These are phyloP conservation scores for Fistularia commersonii DNA, from an alignment of 2,797 vertebrate genomes.

Conservation along the genomic window DNA sequence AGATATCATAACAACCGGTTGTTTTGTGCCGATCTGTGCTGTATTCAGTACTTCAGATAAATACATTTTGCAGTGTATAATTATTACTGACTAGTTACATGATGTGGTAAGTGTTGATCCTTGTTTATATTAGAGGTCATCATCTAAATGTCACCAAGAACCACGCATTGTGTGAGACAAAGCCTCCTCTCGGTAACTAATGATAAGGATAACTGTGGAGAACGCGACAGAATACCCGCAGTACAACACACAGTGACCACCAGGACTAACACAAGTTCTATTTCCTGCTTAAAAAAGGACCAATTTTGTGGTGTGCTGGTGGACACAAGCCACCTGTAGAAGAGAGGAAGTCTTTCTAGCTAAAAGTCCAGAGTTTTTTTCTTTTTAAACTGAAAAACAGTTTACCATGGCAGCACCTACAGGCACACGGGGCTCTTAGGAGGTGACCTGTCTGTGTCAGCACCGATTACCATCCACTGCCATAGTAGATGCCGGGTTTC, in stretches of 20 bases:
- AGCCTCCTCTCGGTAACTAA: slow-evolving; percentile 37
- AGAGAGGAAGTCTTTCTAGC: slow-evolving; percentile 45
- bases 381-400: slow-evolving; percentile 18
- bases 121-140: slow-evolving; percentile 27
- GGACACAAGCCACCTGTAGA: slow-evolving; percentile 58
- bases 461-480: slow-evolving; percentile 66
- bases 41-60: slow-evolving; percentile 38
- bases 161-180: slow-evolving; percentile 26
- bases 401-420: slow-evolving; percentile 64
- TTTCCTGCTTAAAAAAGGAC: slow-evolving; percentile 37
- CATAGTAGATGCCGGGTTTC: slow-evolving; percentile 58
- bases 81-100: slow-evolving; percentile 36
- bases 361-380: slow-evolving; percentile 14
- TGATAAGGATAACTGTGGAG: slow-evolving; percentile 22
- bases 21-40: slow-evolving; percentile 25
- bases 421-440: slow-evolving; percentile 31
- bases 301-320: slow-evolving; percentile 36
- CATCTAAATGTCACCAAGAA: slow-evolving; percentile 6
- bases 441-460: slow-evolving; percentile 49
- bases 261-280: slow-evolving; percentile 9
- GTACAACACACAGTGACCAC: slow-evolving; percentile 1
- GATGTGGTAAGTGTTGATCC: slow-evolving; percentile 9
- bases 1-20: slow-evolving; percentile 5
- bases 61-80: slow-evolving; percentile 29
- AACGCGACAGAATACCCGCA: slow-evolving; percentile 28